Evolutionary conservation across 2,113 vertebrate species (phyloP).

Genomic region (Plectropomus leopardus): DNA sequence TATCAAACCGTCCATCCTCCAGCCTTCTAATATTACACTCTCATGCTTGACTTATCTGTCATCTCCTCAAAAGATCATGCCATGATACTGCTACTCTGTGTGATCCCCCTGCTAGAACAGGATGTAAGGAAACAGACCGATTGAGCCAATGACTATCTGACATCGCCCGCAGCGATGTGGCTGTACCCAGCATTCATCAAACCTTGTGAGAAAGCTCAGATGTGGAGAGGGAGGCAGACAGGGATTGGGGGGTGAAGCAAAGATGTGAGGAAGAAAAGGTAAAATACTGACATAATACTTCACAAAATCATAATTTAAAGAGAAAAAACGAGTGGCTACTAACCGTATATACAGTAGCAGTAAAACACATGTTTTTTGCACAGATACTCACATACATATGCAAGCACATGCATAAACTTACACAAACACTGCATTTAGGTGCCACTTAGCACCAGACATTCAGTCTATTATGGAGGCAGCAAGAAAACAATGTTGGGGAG

Average conservation of each 20-base stretch:
- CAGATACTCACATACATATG: conserved; percentile 21
- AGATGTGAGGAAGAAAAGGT: conserved; percentile 23
- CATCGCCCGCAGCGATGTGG: conserved; percentile 61
- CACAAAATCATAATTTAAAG: conserved; percentile 24
- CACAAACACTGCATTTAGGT: conserved; percentile 27
- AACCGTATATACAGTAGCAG: conserved; percentile 44
- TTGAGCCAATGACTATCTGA: conserved; percentile 72
- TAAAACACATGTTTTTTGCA: conserved; percentile 15
- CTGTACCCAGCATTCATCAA: conserved; percentile 65
- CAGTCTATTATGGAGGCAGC: conserved; percentile 49
- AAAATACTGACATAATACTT: conserved; percentile 41
- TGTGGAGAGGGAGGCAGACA: conserved; percentile 61
- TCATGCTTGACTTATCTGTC: conserved; percentile 62
- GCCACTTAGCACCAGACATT: conserved; percentile 65
- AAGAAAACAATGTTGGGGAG: conserved; percentile 68
- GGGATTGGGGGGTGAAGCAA: conserved; percentile 34
- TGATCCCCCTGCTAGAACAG: conserved; percentile 69
- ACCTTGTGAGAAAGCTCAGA: conserved; percentile 62
- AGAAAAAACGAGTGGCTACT: conserved; percentile 28
- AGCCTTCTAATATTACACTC: conserved; percentile 66
- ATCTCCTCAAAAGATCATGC: conserved; percentile 59
- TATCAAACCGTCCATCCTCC: conserved; percentile 52
- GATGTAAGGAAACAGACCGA: conserved; percentile 60
- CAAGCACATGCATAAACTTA: conserved; percentile 20
- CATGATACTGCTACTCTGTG: conserved; percentile 69